These are phyloP conservation scores for Nothobranchius furzeri DNA, from an alignment of 2,113 vertebrate species.

Conservation along the genomic window DNA sequence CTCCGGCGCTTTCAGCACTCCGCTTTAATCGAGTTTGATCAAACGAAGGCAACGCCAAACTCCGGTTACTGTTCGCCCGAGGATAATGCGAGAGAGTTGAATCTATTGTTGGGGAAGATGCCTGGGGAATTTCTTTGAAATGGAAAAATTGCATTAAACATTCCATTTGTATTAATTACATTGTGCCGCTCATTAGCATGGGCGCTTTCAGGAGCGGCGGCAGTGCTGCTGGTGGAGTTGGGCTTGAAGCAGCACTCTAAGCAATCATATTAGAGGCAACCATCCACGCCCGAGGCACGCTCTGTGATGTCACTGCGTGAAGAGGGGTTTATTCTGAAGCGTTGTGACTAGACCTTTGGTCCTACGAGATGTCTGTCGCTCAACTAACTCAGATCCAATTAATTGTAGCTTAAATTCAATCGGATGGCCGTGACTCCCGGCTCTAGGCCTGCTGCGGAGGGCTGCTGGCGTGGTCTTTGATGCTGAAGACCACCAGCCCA, in stretches of 20 bases:
- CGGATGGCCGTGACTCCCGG: constrained; percentile 46
- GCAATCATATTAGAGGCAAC: constrained; percentile 48
- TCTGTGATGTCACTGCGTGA: constrained; percentile 52
- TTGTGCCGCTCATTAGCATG: constrained; percentile 59
- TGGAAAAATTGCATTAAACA: constrained; percentile 78
- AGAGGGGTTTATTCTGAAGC: constrained; percentile 46
- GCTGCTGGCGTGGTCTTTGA: constrained; percentile 19
- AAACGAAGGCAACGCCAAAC: constrained; percentile 61
- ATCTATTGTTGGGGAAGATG: constrained; percentile 49
- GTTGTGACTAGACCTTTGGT: constrained; percentile 58
- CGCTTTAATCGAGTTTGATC: constrained; percentile 63
- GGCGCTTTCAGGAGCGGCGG: constrained; percentile 10
- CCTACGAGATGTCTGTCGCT: constrained; percentile 65
- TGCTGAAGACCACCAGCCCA: constrained; percentile 6
- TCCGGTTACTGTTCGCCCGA: constrained; percentile 63
- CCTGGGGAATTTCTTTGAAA: constrained; percentile 75
- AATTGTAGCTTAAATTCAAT: constrained; percentile 67
- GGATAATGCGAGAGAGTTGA: constrained; percentile 53
- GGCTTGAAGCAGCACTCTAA: constrained; percentile 46
- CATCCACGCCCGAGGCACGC: constrained; percentile 48
- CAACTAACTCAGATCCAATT: constrained; percentile 69
- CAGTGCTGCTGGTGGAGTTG: constrained; percentile 24
- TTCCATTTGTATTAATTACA: constrained; percentile 78
- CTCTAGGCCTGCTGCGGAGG: constrained; percentile 62
- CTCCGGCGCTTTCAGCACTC: constrained; percentile 14